These are phyloP conservation scores for Channa argus DNA, from an alignment of 2,113 vertebrate species.

Conservation along the genomic window DNA sequence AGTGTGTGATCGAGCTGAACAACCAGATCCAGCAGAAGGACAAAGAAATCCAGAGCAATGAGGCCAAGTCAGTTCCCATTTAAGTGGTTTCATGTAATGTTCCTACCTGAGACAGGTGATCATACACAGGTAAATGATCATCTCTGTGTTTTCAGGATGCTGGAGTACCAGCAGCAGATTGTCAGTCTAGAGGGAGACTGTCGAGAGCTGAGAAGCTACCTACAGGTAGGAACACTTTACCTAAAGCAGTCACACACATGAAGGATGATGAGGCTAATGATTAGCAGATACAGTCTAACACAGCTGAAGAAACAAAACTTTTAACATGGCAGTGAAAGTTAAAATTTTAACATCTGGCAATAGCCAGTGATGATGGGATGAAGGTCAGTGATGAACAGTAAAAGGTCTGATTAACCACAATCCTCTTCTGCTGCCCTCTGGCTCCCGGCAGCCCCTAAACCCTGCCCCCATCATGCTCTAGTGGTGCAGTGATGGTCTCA, in stretches of 20 bases:
- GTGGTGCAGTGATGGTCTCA: constrained; percentile 59
- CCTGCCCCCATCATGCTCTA: constrained; percentile 70
- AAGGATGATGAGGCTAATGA: background rate
- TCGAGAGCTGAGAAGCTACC: constrained; percentile 86
- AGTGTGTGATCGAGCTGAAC: constrained; percentile 95
- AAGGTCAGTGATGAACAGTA: constrained; percentile 81
- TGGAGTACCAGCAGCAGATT: constrained; percentile 91
- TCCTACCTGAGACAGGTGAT: background rate
- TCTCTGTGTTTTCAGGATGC: constrained; percentile 84
- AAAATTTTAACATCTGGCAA: too few species aligned
- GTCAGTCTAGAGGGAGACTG: constrained; percentile 89
- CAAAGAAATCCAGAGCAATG: constrained; percentile 94
- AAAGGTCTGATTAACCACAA: constrained; percentile 79
- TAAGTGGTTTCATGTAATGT: background rate
- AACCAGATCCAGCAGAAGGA: constrained; percentile 97
- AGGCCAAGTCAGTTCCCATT: constrained; percentile 89
- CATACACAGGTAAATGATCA: too few species aligned
- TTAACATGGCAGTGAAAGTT: too few species aligned
- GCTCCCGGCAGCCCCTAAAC: constrained; percentile 64
- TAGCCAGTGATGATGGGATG: too few species aligned
- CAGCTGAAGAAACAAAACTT: too few species aligned
- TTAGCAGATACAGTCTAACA: too few species aligned
- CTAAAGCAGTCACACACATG: too few species aligned
- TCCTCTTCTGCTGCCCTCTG: constrained; percentile 37
- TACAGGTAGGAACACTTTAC: constrained; percentile 73